phyloP scores from a whole-genome alignment of 2,888 invertebrate species.

The Orthosia cruda region DNA sequence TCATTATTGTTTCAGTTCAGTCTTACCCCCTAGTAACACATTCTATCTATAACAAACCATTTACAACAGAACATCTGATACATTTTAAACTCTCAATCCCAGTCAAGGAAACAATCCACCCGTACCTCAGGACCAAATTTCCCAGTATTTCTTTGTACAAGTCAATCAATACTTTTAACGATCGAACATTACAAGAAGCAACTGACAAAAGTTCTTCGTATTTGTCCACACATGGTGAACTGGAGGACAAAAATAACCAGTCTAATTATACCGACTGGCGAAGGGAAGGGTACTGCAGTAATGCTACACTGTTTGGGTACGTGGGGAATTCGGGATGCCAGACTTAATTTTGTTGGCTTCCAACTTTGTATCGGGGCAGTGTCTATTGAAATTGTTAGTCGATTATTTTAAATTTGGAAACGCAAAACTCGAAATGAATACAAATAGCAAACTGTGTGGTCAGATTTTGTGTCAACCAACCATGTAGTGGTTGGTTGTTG shows the following conservation, averaged over 20 bases:
- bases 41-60: neutral
- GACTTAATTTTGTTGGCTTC: conserved; percentile 35
- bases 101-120: conserved; percentile 1
- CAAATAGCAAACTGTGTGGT: neutral
- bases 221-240: conserved; percentile 63
- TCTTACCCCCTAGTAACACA: neutral
- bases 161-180: conserved; percentile 63
- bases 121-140: conserved; percentile 31
- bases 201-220: conserved; percentile 53
- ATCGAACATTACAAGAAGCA: conserved; percentile 35
- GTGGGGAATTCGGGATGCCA: neutral
- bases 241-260: conserved; percentile 55
- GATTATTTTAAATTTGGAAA: neutral
- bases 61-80: conserved; percentile 4
- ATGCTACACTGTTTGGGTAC: conserved; percentile 3
- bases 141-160: conserved; percentile 61
- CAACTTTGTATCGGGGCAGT: neutral
- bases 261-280: conserved; percentile 44
- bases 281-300: conserved; percentile 28
- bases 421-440: neutral
- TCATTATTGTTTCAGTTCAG: no score
- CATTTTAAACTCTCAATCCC: neutral
- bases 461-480: neutral
- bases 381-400: neutral
- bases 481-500: neutral